Percentiles rank a stretch among this genome's conserved stretches.
Evolutionary conservation across 2,797 vertebrate genomes (phyloP).

Genomic region (Gouania willdenowi): DNA sequence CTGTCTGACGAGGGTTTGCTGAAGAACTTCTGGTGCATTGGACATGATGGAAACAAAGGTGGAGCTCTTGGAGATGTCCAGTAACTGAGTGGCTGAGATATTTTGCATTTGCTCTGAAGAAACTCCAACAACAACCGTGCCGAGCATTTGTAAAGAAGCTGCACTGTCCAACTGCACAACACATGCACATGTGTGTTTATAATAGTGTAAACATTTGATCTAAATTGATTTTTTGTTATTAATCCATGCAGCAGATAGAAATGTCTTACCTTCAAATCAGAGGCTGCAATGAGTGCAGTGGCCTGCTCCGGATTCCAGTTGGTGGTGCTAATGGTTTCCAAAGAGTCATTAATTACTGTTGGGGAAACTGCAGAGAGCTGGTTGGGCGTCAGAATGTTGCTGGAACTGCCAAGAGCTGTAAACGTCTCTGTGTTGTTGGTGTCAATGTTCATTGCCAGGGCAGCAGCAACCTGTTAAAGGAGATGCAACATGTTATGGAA

Average conservation of each 20-base stretch:
- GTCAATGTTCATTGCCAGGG: conserved; percentile 53
- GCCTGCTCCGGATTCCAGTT: conserved; percentile 62
- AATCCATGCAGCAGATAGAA: no score
- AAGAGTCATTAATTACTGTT: conserved; percentile 29
- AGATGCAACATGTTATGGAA: no score
- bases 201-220: not conserved
- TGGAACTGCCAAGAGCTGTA: conserved; percentile 31
- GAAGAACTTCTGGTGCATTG: conserved; percentile 37
- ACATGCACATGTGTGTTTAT: conserved; percentile 31
- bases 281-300: conserved; percentile 25
- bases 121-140: conserved; percentile 56
- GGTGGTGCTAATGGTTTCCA: conserved; percentile 42
- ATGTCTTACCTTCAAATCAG: conserved; percentile 43
- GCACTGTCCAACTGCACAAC: conserved; percentile 41
- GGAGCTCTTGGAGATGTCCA: conserved; percentile 18
- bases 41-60: conserved; percentile 58
- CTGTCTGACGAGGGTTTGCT: conserved; percentile 47
- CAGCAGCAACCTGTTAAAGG: conserved; percentile 45
- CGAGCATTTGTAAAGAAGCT: conserved; percentile 48
- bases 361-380: conserved; percentile 44
- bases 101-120: conserved; percentile 28
- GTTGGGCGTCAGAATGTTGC: conserved; percentile 36
- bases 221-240: no score
- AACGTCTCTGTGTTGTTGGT: conserved; percentile 33
- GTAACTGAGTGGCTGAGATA: conserved; percentile 31